A percentile compares a stretch with the other conserved stretches of the same genome.
phyloP scores from a whole-genome alignment of 2,888 invertebrate genomes.

The Drosophila eohydei region DNA sequence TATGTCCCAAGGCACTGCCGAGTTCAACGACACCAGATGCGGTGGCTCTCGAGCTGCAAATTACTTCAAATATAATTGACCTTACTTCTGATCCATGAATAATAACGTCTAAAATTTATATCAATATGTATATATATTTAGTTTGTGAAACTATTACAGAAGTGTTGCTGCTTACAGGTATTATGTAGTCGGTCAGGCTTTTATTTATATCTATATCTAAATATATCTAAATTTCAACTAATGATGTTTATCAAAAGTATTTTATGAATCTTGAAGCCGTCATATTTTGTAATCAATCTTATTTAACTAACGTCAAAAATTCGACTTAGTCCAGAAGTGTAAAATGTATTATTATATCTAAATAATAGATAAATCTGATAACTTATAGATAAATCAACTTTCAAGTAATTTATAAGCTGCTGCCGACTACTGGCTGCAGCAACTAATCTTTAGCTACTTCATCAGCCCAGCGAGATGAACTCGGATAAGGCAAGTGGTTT shows the following conservation, averaged over 20 bases:
- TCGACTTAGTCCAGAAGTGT: too few species aligned
- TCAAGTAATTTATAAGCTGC: conserved; percentile 3
- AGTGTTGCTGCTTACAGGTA: too few species aligned
- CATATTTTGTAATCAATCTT: too few species aligned
- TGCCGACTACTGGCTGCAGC: background rate
- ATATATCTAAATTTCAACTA: too few species aligned
- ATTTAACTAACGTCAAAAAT: too few species aligned
- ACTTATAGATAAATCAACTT: background rate
- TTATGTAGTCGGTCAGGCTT: too few species aligned
- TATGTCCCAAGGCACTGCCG: background rate
- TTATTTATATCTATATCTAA: too few species aligned
- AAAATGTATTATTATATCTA: background rate
- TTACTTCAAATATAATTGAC: background rate
- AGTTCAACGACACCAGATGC: background rate
- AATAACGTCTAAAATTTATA: too few species aligned
- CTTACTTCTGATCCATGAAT: background rate
- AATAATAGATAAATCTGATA: background rate
- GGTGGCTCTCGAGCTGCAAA: background rate
- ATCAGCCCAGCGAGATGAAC: conserved; percentile 6
- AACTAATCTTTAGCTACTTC: background rate
- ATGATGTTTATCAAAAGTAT: too few species aligned
- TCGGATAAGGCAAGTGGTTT: conserved; percentile 6
- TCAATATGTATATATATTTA: too few species aligned
- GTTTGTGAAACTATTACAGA: too few species aligned
- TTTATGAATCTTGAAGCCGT: too few species aligned